Evolutionary conservation across 2,113 vertebrate genomes (phyloP), one percentile per base, ranked within the genome.

Genomic region (Megaptera novaeangliae): DNA sequence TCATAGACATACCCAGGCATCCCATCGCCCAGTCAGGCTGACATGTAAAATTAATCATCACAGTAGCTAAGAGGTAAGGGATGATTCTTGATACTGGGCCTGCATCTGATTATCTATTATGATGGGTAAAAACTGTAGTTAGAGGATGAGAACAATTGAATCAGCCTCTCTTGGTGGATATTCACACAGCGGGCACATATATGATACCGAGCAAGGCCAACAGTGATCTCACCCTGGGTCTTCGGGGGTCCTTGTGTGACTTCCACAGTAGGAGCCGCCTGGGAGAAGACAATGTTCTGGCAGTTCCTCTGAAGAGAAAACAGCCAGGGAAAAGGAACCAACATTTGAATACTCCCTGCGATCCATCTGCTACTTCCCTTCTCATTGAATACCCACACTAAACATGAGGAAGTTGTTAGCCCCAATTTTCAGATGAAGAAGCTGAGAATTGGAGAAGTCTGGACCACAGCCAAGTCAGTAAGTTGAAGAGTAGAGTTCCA

Each of bases 191-290:
- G 12, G n/a, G 27, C n/a, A 31, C 27, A 17, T 55, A 4, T 1
- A 20, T 8, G 66, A 14, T 20, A 23, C n/a, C 2, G 7, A 21
- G 75, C 74, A 20, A 82, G 57, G 74, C 85, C 72, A 88, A 12
- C 46, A 59, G 0, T 17, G 52, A 0, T 34, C 61, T 64, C 64
- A 34, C 2, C 0, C 63, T 12, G 1, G 39, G 17, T 41, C 31
- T 27, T 3, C 20, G 46, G 84, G 90, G 69, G 34, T 18, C 80
- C 63, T 29, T 9, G 18, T 63, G 59, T 14, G 63, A 44, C 64
- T 14, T 41, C 18, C 29, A 6, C 36, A 46, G 49, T 8, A 39
- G 44, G 12, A 46, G 11, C 23, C 3, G 0, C 64, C 41, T 20
- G 8, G 14, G 21, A 49, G 69, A 57, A 72, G 25, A 25, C 9